A percentile compares a stretch with the other conserved stretches of the same genome.
These are phyloP conservation scores for Mixornis gularis DNA, from an alignment of 2,113 vertebrate genomes.

Conservation along the genomic window DNA sequence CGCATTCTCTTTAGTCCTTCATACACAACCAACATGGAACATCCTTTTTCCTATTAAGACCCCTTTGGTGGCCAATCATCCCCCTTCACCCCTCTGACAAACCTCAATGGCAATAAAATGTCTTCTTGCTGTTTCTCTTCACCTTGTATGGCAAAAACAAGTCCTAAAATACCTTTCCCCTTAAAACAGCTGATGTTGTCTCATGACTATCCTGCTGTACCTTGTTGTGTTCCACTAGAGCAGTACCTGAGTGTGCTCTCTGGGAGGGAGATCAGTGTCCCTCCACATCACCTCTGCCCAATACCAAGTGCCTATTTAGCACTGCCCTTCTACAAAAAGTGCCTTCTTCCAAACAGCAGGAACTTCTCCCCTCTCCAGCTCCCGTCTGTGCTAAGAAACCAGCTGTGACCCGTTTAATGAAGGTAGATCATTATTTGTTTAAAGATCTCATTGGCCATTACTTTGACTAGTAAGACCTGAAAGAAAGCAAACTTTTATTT, in stretches of 20 bases:
- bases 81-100: background rate
- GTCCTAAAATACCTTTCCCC: background rate
- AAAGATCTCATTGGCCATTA: background rate
- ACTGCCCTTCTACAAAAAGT: background rate
- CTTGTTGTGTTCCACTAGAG: too few relatives aligned
- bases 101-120: background rate
- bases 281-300: fast-evolving
- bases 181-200: background rate
- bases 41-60: background rate
- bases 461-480: background rate
- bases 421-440: background rate
- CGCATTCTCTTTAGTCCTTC: background rate
- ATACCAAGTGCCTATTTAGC: background rate
- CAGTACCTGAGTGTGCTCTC: background rate
- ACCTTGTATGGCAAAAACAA: background rate
- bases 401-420: background rate
- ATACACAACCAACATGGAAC: fast-evolving
- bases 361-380: background rate
- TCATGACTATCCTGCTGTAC: fast-evolving
- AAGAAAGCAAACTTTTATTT: background rate
- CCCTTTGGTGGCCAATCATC: background rate
- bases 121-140: background rate
- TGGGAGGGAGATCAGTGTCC: background rate
- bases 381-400: background rate
- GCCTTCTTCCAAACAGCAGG: background rate